A percentile compares a stretch with the other conserved stretches of the same genome.
These are phyloP conservation scores for Agonopterix subpropinquella DNA, from an alignment of 2,888 invertebrate species.

Conservation along the genomic window DNA sequence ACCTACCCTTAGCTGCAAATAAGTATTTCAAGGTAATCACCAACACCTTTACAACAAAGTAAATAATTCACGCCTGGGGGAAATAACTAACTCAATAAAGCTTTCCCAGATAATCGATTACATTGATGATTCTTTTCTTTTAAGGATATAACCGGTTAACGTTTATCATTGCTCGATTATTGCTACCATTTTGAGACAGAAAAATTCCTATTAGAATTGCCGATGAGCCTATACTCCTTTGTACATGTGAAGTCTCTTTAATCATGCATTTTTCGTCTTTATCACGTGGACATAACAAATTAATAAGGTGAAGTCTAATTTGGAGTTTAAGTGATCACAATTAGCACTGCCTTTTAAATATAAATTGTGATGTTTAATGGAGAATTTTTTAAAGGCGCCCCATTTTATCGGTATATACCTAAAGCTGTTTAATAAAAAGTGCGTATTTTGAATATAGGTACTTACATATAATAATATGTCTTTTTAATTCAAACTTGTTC, in stretches of 20 bases:
- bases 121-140: neutral
- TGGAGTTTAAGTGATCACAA: conserved; percentile 8
- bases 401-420: conserved; percentile 13
- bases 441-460: neutral
- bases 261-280: conserved; percentile 14
- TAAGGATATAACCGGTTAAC: conserved; percentile 1
- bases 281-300: conserved; percentile 3
- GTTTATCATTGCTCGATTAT: conserved; percentile 6
- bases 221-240: neutral
- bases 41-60: conserved; percentile 1
- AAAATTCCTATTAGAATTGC: conserved; percentile 13
- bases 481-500: too few species aligned
- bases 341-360: conserved; percentile 16
- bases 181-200: conserved; percentile 7
- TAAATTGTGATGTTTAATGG: conserved; percentile 13
- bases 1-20: too few species aligned
- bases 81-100: too few species aligned
- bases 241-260: conserved; percentile 11
- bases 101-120: neutral
- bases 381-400: conserved; percentile 15
- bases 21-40: neutral
- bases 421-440: neutral
- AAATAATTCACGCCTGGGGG: conserved; percentile 1
- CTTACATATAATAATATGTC: too few species aligned
- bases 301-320: too few species aligned